phyloP scores from a whole-genome alignment of 2,888 invertebrate genomes.

The Dasysyrphus albostriatus region DNA sequence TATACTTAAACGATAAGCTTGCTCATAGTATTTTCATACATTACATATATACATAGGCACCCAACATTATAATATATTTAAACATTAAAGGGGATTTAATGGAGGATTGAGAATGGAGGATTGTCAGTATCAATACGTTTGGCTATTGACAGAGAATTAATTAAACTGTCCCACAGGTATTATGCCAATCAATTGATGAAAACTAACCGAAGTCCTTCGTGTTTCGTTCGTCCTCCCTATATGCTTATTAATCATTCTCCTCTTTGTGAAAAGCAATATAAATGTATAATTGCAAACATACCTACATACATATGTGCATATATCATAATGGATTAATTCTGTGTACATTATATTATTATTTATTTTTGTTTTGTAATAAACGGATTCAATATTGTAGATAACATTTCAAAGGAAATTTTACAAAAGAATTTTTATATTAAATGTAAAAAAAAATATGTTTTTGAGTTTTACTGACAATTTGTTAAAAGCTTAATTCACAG shows the following conservation, averaged over 20 bases:
- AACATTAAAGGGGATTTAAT: conserved; percentile 21
- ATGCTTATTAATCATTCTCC: not conserved
- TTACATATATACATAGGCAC: not conserved
- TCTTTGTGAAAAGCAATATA: conserved; percentile 16
- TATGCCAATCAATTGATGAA: conserved; percentile 69
- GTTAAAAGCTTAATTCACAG: no score
- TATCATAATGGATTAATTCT: conserved; percentile 53
- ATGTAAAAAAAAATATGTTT: no score
- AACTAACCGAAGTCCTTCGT: conserved; percentile 39
- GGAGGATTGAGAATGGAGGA: conserved; percentile 23
- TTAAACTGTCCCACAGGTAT: conserved; percentile 73
- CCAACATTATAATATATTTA: conserved; percentile 14
- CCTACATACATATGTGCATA: no score
- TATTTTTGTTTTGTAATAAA: no score
- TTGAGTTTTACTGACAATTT: no score
- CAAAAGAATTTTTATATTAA: no score
- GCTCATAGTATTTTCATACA: not conserved
- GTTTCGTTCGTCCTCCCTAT: not conserved
- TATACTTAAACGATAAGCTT: not conserved
- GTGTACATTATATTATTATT: no score
- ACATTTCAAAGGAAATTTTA: not conserved
- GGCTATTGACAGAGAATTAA: conserved; percentile 73
- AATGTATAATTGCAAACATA: conserved; percentile 34
- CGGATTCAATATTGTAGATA: not conserved
- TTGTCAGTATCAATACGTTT: conserved; percentile 32